Evolutionary conservation across 2,113 vertebrate genomes (phyloP).

Genomic region (Mastomys coucha): DNA sequence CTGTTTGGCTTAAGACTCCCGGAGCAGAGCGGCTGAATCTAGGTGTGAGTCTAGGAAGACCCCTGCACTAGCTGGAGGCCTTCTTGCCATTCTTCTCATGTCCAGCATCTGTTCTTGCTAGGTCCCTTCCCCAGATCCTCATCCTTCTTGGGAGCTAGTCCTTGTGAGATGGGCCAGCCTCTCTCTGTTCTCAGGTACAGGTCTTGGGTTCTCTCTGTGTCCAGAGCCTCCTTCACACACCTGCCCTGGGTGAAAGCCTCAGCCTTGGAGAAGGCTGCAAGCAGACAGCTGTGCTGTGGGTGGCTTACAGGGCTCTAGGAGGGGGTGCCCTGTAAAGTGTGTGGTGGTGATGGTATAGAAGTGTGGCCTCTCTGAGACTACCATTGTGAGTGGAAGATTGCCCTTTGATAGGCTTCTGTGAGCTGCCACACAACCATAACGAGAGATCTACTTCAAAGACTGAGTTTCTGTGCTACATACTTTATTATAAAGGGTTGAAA

Average conservation of each 20-base stretch:
- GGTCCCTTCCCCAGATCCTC: background rate
- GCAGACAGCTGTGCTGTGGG: background rate
- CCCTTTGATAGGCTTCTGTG: background rate
- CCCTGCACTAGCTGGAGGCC: background rate
- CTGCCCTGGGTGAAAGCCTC: background rate
- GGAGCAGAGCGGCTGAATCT: background rate
- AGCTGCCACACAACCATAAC: background rate
- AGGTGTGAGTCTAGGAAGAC: accelerated
- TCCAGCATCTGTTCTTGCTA: background rate
- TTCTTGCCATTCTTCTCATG: accelerated
- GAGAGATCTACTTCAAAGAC: background rate
- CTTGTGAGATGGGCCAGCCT: background rate
- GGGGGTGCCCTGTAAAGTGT: no score
- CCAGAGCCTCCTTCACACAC: no score
- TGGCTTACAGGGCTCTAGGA: background rate
- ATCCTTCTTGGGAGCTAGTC: background rate
- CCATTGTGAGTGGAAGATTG: background rate
- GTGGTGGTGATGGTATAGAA: accelerated
- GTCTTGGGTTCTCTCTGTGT: background rate
- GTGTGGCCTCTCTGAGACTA: no score
- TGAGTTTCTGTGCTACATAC: background rate
- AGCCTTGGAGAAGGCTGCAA: background rate
- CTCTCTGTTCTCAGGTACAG: background rate
- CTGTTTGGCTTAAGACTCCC: background rate
- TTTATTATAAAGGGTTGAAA: background rate